Conservation (phyloP, 53 echinoderm and acorn worm genomes). For the Temnopleurus reevesii region DNA sequence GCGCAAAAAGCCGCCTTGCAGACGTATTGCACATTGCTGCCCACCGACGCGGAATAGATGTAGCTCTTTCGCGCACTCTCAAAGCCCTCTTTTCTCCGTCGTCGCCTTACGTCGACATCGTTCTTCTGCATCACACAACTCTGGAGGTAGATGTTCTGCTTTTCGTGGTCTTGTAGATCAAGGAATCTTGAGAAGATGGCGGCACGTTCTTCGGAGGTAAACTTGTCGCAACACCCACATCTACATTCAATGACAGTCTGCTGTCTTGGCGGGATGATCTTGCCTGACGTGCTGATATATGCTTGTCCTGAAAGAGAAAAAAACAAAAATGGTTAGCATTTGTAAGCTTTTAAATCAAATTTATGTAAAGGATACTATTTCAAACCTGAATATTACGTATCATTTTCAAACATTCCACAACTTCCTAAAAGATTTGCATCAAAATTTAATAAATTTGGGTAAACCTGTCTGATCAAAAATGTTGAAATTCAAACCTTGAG, state of each 20-base stretch:
- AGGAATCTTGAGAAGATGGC: slow-evolving; percentile 33
- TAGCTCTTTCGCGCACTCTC: background rate
- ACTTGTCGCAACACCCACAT: slow-evolving; percentile 25
- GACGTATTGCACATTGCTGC: background rate
- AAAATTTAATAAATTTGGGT: too few relatives aligned
- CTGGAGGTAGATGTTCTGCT: slow-evolving; percentile 45
- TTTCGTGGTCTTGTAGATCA: slow-evolving; percentile 35
- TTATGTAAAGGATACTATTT: too few relatives aligned
- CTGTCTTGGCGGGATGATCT: background rate
- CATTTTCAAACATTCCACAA: too few relatives aligned
- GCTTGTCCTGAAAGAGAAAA: too few relatives aligned
- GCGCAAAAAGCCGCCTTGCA: slow-evolving; percentile 38
- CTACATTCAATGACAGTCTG: slow-evolving; percentile 38
- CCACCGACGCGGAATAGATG: background rate
- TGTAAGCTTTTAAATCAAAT: too few relatives aligned
- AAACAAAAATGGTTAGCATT: too few relatives aligned
- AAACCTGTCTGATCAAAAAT: too few relatives aligned
- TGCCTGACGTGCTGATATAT: background rate
- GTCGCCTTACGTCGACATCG: background rate
- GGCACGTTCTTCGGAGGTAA: background rate
- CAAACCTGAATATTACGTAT: too few relatives aligned
- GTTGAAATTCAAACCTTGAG: too few relatives aligned
- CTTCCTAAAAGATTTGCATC: too few relatives aligned
- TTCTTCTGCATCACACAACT: slow-evolving; percentile 6
- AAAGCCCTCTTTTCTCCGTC: too few relatives aligned